Evolutionary conservation across 1,140 invertebrate genomes (phyloP).

Genomic region (Planococcus citri): DNA sequence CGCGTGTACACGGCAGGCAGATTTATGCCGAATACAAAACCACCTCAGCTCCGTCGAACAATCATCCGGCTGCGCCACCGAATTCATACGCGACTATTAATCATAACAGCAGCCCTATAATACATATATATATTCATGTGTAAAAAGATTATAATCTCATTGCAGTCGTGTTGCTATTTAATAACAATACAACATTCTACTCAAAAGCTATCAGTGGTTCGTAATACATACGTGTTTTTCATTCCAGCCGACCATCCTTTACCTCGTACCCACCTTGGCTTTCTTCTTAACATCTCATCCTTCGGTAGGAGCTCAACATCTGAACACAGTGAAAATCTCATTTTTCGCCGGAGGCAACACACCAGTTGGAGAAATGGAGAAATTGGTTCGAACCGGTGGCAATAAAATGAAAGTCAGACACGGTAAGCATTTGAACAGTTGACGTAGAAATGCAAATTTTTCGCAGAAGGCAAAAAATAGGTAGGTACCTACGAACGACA

Average conservation of each 20-base stretch:
- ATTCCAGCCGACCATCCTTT: slow-evolving; percentile 38
- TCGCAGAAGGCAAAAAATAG: too few relatives aligned
- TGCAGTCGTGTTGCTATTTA: not conserved
- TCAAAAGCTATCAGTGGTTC: slow-evolving; percentile 6
- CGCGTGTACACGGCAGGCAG: not conserved
- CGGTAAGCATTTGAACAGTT: slow-evolving; percentile 5
- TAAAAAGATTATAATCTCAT: not conserved
- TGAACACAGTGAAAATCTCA: slow-evolving; percentile 40
- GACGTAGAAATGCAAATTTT: too few relatives aligned
- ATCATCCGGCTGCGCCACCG: too few relatives aligned
- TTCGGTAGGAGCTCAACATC: slow-evolving; percentile 43
- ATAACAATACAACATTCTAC: not conserved
- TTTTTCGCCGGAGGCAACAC: slow-evolving; percentile 59
- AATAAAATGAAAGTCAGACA: not conserved
- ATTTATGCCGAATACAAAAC: not conserved
- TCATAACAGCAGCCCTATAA: not conserved
- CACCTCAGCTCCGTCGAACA: too few relatives aligned
- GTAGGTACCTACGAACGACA: too few relatives aligned
- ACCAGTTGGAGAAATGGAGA: slow-evolving; percentile 42
- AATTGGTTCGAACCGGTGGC: slow-evolving; percentile 24
- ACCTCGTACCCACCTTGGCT: slow-evolving; percentile 46
- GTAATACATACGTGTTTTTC: slow-evolving; percentile 23
- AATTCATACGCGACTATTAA: not conserved
- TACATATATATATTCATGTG: slow-evolving; percentile 7
- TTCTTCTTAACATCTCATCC: slow-evolving; percentile 52